Base-by-base conservation (phyloP, 2,888 invertebrate genomes). In the Endotricha flammealis region DNA sequence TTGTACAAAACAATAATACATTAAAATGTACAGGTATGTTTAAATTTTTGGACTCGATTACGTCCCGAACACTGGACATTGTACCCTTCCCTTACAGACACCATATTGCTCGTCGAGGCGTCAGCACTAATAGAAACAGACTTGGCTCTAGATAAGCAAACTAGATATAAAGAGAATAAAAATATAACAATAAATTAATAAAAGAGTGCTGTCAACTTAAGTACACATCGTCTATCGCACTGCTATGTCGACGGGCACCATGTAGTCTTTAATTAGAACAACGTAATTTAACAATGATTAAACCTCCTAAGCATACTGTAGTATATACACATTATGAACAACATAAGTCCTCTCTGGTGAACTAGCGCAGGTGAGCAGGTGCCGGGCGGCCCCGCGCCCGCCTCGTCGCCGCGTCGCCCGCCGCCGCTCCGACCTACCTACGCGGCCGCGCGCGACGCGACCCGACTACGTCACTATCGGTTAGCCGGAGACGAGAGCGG, bases 1-100 rank as follows among this genome's bases (percentile, higher is more conserved):
- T 87, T 87, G 85, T 87, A 87, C 82, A 87, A 87, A 87, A 87
- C 87, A 87, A 87, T 86, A 85, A 85, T 87, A 88, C 87, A 87
- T 87, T 87, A 86, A 87, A 87, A 87, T 87, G 86, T 87, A 87
- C 87, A 87, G 87, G 87, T 87, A 87, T 87, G 83, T 86, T 85
- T 83, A 77, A 81, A 77, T 76, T 81, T 78, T 77, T 79, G 83
- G 86, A 85, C 85, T 75, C 74, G 47, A 49, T 68, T 66, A 66
- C 72, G 85, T 81, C 83, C 85, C 83, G 82, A 86, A 86, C 81
- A 78, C 74, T 80, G 83, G 83, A 83, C 80, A 64, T 75, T 75
- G 71, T 80, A 80, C 80, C 86, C 83, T 79, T 81, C 83, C 77
- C 83, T 82, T 82, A 78, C 77, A 85, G 86, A 86, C 85, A 78